Conservation (phyloP, 2,113 vertebrate genomes). For the Sphyrna mokarran region DNA sequence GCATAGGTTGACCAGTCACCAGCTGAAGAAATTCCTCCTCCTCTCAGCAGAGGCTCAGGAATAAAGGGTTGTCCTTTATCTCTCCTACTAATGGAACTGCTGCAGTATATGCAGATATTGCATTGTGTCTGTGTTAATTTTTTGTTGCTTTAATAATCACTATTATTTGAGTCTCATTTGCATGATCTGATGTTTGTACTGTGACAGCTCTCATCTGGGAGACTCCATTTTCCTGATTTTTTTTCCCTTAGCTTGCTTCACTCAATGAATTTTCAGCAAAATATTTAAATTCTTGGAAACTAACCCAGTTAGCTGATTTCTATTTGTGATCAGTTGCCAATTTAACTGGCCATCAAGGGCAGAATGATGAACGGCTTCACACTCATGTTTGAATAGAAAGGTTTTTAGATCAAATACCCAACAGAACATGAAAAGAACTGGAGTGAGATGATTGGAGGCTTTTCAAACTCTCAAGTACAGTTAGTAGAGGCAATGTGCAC, state of each 20-base stretch:
- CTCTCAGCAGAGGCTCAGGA: too few species aligned
- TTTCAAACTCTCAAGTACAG: neutral
- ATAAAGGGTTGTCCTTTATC: too few species aligned
- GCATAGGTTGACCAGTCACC: too few species aligned
- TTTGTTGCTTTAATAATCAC: neutral
- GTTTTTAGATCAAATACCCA: neutral
- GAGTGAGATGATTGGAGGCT: neutral
- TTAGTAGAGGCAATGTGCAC: neutral
- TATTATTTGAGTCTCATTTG: neutral
- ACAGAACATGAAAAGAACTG: neutral
- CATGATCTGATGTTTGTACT: neutral
- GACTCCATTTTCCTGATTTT: neutral
- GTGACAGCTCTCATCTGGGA: neutral
- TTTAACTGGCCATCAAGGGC: neutral
- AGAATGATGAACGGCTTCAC: neutral
- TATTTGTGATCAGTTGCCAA: neutral
- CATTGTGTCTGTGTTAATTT: neutral
- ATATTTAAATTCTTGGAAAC: neutral
- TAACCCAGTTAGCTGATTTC: neutral
- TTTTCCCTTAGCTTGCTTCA: neutral
- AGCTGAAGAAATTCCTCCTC: too few species aligned
- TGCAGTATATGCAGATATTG: too few species aligned
- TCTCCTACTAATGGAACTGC: too few species aligned
- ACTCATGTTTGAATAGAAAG: neutral
- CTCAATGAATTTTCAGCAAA: neutral